Evolutionary conservation across 1,140 invertebrate genomes (phyloP).

Genomic region (Anoplolepis gracilipes): DNA sequence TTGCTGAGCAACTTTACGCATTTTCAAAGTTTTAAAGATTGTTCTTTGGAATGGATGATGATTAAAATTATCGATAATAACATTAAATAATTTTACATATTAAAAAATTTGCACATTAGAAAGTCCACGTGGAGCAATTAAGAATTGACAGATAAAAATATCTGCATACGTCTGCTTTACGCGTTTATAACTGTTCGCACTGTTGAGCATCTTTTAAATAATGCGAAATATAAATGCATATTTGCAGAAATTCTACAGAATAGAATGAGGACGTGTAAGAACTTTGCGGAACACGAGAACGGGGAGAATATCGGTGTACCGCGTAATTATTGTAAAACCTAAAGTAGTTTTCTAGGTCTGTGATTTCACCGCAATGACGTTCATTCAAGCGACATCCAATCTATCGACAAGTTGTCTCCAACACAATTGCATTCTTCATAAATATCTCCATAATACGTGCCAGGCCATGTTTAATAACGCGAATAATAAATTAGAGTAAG

Average conservation of each 20-base stretch:
- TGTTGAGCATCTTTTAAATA: background rate
- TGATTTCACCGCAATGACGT: background rate
- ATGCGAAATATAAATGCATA: background rate
- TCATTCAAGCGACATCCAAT: background rate
- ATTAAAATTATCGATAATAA: no score
- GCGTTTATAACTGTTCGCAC: background rate
- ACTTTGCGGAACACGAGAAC: conserved; percentile 8
- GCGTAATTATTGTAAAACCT: conserved; percentile 7
- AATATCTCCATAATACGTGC: no score
- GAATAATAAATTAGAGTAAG: background rate
- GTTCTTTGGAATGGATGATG: no score
- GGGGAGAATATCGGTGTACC: background rate
- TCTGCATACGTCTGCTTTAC: background rate
- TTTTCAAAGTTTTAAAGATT: no score
- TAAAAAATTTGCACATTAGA: no score
- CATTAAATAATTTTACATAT: no score
- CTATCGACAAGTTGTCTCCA: conserved; percentile 10
- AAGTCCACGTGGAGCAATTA: background rate
- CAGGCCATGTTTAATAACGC: background rate
- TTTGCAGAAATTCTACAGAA: background rate
- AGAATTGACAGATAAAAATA: background rate
- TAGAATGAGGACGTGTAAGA: background rate
- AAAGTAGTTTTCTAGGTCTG: conserved; percentile 25
- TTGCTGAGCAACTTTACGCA: no score
- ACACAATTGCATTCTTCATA: background rate